Evolutionary conservation across 1,140 invertebrate genomes (phyloP), one percentile per base, ranked within the genome.

Genomic region (Dolichoris vasculosae): DNA sequence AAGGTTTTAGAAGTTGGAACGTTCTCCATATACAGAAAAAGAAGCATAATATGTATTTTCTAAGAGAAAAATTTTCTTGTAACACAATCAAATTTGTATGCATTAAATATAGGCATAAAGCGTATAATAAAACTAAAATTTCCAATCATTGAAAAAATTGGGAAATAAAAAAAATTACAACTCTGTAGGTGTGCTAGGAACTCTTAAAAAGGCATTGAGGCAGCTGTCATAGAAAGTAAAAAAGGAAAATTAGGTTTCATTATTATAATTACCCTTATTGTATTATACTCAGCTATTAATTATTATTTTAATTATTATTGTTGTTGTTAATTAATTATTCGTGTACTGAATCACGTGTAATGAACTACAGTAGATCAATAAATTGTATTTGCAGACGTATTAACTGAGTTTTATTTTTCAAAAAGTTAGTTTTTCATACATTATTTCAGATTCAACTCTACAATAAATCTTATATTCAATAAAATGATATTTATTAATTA

Each of bases 131-230:
- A 4, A 80, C n/a, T n/a, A 76, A 43, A 73, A 64, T 67, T 78
- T 77, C 63, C 43, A 67, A 75, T 75, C 7, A 23, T 32, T 3
- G 79, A 67, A 79, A 86, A 86, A 64, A 38, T 82, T 83, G 26
- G n/a, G 2, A 88, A 85, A 88, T 2, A 86, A 46, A 55, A 85
- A 87, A 84, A 86, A 88, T 67, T 89, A 87, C 78, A 90, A 92
- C 92, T 93, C 92, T 93, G 92, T 93, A 93, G 91, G 89, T 91
- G 84, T 90, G 92, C 92, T 93, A 93, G 92, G 90, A 90, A 90
- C 81, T 89, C 88, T 89, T 90, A 88, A 90, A 91, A 90, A 91
- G 89, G 92, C 92, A 93, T 93, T 93, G 93, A 93, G 93, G 93
- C 93, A 93, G 93, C 93, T 93, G 93, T 93, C 93, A 93, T 86